Evolutionary conservation across 2,888 invertebrate species (phyloP).

Genomic region (Trachelus tabidus): DNA sequence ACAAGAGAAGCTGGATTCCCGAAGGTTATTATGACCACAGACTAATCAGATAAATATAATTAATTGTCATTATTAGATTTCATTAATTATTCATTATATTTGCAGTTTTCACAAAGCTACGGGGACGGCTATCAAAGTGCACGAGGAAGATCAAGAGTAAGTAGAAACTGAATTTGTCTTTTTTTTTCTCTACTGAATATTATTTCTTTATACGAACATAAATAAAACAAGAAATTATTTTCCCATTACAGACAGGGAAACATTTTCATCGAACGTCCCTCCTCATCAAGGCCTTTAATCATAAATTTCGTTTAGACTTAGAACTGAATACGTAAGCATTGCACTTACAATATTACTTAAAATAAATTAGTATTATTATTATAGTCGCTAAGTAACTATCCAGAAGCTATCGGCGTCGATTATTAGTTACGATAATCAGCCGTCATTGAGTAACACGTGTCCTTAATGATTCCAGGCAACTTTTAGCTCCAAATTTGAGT

Average conservation of each 20-base stretch:
- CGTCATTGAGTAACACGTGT: not conserved
- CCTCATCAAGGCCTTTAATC: slow-evolving; percentile 96
- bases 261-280: slow-evolving; percentile 95
- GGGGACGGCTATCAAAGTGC: slow-evolving; percentile 68
- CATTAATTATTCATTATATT: not conserved
- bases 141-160: slow-evolving; percentile 71
- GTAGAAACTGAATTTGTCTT: slow-evolving; percentile 46
- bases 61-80: not conserved
- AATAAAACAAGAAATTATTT: slow-evolving; percentile 23
- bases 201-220: slow-evolving; percentile 17
- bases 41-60: not conserved
- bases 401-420: not conserved
- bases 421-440: not conserved
- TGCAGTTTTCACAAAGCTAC: slow-evolving; percentile 58
- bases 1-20: slow-evolving; percentile 90
- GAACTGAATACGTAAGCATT: slow-evolving; percentile 92
- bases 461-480: slow-evolving; percentile 78
- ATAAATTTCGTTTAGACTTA: slow-evolving; percentile 94
- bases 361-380: not conserved
- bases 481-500: slow-evolving; percentile 91
- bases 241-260: slow-evolving; percentile 86
- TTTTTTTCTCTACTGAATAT: slow-evolving; percentile 26
- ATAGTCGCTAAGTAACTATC: not conserved
- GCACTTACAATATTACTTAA: not conserved
- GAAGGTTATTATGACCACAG: slow-evolving; percentile 73